A percentile compares a stretch with the other conserved stretches of the same genome.
These are phyloP conservation scores for Spisula solida DNA, from an alignment of 2,888 invertebrate species.

Conservation along the genomic window DNA sequence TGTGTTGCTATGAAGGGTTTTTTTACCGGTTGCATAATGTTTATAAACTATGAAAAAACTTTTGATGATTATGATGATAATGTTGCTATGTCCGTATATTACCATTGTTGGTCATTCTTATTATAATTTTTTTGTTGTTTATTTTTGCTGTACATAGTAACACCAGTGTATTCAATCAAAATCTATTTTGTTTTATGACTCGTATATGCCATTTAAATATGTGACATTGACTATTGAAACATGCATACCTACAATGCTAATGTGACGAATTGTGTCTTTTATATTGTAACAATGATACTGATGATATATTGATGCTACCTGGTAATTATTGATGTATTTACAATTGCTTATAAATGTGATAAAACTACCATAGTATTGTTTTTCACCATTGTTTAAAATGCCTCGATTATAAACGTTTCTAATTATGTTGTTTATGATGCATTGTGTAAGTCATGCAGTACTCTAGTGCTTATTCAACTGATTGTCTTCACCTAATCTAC, in stretches of 20 bases:
- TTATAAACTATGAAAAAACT: conserved; percentile 17
- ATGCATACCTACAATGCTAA: neutral
- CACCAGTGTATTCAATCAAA: conserved; percentile 5
- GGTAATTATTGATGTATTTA: conserved; percentile 13
- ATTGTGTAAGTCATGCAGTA: conserved; percentile 2
- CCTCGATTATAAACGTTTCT: neutral
- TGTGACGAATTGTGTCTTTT: conserved; percentile 12
- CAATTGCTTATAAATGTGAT: conserved; percentile 13
- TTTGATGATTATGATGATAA: conserved; percentile 14
- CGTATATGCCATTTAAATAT: neutral
- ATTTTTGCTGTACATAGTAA: conserved; percentile 44
- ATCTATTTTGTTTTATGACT: conserved; percentile 4
- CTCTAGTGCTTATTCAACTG: neutral
- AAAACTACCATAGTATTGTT: conserved; percentile 24
- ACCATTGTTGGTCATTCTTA: conserved; percentile 24
- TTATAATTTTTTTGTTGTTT: conserved; percentile 22
- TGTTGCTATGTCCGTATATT: conserved; percentile 32
- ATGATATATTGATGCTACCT: conserved; percentile 5
- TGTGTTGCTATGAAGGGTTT: neutral
- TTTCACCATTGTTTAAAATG: conserved; percentile 26
- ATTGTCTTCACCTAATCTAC: neutral
- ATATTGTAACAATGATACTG: conserved; percentile 1
- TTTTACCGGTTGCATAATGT: conserved; percentile 42
- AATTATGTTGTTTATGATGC: conserved; percentile 17
- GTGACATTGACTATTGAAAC: conserved; percentile 14